phyloP scores from a whole-genome alignment of 2,888 invertebrate species.

The Drosophila demipolita region DNA sequence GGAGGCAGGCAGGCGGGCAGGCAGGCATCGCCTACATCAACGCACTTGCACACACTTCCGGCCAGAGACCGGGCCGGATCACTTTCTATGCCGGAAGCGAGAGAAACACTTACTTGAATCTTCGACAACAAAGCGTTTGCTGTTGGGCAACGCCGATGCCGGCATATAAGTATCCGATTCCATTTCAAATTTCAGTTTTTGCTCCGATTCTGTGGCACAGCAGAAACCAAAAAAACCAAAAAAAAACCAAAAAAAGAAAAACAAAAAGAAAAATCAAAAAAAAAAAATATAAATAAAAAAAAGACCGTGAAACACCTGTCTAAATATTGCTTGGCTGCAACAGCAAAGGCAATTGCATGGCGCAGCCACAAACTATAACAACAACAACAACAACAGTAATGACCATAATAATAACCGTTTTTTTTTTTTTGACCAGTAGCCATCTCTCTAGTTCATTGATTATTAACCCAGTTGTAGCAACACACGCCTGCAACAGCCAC shows the following conservation, averaged over 20 bases:
- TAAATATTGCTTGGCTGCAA: conserved; percentile 43
- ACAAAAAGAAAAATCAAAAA: no score
- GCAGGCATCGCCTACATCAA: conserved; percentile 10
- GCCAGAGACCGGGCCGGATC: not conserved
- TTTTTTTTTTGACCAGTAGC: conserved; percentile 11
- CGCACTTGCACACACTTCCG: conserved; percentile 2
- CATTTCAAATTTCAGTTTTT: conserved; percentile 45
- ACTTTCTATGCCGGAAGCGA: conserved; percentile 65
- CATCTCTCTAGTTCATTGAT: conserved; percentile 27
- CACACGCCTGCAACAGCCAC: conserved; percentile 55
- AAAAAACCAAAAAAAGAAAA: conserved; percentile 7
- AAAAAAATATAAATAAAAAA: conserved; percentile 1
- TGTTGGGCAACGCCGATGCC: conserved; percentile 63
- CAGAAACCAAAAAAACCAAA: conserved; percentile 13
- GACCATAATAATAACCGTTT: conserved; percentile 20
- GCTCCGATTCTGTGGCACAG: conserved; percentile 12
- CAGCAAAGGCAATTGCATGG: conserved; percentile 4
- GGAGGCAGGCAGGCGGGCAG: not conserved
- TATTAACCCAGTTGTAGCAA: conserved; percentile 73
- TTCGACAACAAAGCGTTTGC: conserved; percentile 82
- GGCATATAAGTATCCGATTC: conserved; percentile 67
- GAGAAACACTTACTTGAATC: conserved; percentile 80
- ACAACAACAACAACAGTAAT: not conserved
- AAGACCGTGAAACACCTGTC: conserved; percentile 56
- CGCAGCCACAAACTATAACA: not conserved